Conservation (phyloP, 2,888 invertebrate species). For the Acanthococcus lagerstroemiae region DNA sequence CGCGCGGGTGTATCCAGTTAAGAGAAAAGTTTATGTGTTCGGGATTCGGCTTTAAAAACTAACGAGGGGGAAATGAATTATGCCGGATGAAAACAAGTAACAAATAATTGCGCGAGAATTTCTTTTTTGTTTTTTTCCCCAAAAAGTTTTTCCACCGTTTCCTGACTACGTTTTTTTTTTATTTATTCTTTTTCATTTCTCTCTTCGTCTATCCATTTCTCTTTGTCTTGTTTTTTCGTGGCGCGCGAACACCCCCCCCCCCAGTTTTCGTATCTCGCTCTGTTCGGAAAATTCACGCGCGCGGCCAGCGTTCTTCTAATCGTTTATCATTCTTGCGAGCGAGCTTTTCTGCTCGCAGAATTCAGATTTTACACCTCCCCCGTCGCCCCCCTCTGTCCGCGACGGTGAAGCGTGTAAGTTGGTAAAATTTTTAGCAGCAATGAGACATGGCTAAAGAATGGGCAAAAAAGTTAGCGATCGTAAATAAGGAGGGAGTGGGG, state of each 20-base stretch:
- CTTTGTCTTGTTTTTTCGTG: neutral
- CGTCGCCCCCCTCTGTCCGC: neutral
- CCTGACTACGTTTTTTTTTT: constrained; percentile 2
- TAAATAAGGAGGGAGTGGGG: neutral
- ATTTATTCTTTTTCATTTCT: constrained; percentile 18
- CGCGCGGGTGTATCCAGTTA: constrained; percentile 5
- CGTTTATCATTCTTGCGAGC: constrained; percentile 22
- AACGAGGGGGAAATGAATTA: constrained; percentile 30
- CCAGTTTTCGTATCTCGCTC: neutral
- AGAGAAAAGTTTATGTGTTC: constrained; percentile 25
- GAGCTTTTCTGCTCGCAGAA: constrained; percentile 11
- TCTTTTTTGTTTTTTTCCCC: constrained; percentile 15
- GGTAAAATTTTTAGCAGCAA: neutral
- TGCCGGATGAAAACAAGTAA: constrained; percentile 30
- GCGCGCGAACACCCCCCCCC: neutral
- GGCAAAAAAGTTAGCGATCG: neutral
- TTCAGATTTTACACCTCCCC: constrained; percentile 18
- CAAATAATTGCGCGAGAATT: constrained; percentile 29
- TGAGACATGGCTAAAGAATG: neutral
- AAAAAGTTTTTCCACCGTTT: constrained; percentile 14
- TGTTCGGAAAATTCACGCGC: no score
- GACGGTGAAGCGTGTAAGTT: no score
- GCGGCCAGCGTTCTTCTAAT: no score
- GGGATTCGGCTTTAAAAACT: constrained; percentile 20
- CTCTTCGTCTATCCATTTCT: constrained; percentile 13